These are phyloP conservation scores for Temnopleurus reevesii DNA, from an alignment of 53 echinoderm and acorn worm species.

Conservation along the genomic window DNA sequence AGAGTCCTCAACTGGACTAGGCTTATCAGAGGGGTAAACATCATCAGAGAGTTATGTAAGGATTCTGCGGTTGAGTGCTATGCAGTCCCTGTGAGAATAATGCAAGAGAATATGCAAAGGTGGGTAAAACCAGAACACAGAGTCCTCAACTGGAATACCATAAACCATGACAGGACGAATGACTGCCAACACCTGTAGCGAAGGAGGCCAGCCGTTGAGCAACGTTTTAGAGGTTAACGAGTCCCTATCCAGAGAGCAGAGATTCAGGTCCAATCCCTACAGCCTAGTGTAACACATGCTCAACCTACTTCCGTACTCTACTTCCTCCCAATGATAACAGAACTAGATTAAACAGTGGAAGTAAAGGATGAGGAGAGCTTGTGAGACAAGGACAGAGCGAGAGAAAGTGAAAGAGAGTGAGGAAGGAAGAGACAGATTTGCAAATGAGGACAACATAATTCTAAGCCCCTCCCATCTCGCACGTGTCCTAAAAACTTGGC, in stretches of 20 bases:
- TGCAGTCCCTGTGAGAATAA: no score
- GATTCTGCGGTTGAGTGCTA: no score
- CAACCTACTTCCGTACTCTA: constrained; percentile 23
- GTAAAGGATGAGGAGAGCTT: neutral
- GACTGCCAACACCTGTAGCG: constrained; percentile 8
- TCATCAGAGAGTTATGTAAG: no score
- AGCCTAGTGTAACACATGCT: neutral
- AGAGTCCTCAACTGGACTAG: no score
- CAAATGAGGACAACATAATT: neutral
- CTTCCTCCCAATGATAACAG: constrained; percentile 28
- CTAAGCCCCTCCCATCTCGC: constrained; percentile 14
- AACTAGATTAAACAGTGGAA: constrained; percentile 21
- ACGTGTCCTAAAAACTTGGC: neutral
- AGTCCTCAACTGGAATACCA: no score
- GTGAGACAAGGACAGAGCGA: neutral
- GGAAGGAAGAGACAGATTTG: neutral
- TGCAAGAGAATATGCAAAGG: no score
- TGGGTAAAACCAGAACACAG: no score
- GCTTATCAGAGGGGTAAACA: no score
- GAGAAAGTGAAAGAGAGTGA: neutral
- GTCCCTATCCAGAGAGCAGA: neutral
- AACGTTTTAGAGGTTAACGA: constrained; percentile 32
- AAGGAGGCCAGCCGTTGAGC: neutral
- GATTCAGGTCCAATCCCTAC: constrained; percentile 1
- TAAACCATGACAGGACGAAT: neutral